phyloP scores from a whole-genome alignment of 2,888 invertebrate species.

The Euproctis similis region DNA sequence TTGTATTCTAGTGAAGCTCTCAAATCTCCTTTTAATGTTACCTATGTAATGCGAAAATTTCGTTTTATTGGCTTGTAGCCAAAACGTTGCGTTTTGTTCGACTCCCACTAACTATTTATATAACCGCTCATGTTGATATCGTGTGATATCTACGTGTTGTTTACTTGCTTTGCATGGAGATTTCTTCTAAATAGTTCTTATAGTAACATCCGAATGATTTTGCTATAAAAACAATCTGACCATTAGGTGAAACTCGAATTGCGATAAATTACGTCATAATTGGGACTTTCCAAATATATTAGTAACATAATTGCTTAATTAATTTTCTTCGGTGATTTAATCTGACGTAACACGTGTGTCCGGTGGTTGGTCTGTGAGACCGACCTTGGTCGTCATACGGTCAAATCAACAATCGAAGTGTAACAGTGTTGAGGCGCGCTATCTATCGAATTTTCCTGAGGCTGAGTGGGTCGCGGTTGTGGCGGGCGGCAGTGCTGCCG shows the following conservation, averaged over 20 bases:
- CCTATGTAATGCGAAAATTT: conserved; percentile 46
- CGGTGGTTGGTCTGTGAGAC: conserved; percentile 35
- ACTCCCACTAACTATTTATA: conserved; percentile 55
- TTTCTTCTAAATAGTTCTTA: no score
- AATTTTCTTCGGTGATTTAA: conserved; percentile 2
- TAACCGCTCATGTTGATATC: conserved; percentile 46
- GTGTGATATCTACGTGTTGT: conserved; percentile 41
- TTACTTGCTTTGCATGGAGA: conserved; percentile 31
- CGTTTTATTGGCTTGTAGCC: conserved; percentile 45
- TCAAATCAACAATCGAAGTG: conserved; percentile 68
- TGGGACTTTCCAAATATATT: background rate
- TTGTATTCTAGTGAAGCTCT: conserved; percentile 14
- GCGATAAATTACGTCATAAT: background rate
- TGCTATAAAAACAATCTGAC: no score
- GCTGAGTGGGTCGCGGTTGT: conserved; percentile 48
- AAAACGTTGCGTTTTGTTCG: conserved; percentile 47
- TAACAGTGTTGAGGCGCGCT: conserved; percentile 58
- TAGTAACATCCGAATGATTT: no score
- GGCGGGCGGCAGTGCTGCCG: conserved; percentile 62
- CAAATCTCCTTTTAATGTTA: conserved; percentile 26
- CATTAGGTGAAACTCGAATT: no score
- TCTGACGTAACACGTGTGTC: conserved; percentile 2
- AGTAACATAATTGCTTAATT: no score
- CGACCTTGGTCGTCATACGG: conserved; percentile 40
- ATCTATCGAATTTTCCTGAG: conserved; percentile 71